Evolutionary conservation across 2,888 invertebrate species (phyloP).

Genomic region (Agrilus biguttatus): DNA sequence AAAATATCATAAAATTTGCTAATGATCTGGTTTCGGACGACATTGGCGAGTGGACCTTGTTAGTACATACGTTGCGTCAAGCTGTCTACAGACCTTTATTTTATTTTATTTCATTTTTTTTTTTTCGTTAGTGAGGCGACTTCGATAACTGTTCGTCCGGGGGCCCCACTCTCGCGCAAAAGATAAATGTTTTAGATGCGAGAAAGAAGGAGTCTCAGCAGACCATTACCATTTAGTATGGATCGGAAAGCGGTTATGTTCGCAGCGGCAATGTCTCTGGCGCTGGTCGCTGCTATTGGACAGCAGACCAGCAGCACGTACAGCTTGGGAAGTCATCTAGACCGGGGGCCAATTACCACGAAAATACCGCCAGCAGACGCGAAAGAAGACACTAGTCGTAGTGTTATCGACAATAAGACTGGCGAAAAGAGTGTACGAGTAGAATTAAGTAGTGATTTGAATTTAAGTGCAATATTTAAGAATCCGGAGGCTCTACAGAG

Average conservation of each 20-base stretch:
- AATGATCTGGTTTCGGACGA: no score
- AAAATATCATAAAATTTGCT: no score
- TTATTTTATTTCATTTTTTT: no score
- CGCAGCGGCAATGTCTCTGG: conserved; percentile 16
- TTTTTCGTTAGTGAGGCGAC: no score
- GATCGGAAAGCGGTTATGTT: conserved; percentile 24
- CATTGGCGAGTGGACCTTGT: no score
- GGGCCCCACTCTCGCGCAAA: conserved; percentile 4
- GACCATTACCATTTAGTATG: conserved; percentile 20
- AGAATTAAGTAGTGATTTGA: conserved; percentile 2
- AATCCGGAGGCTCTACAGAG: conserved; percentile 20
- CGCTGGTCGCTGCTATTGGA: conserved; percentile 10
- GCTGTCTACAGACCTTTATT: no score
- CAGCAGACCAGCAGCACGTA: conserved; percentile 19
- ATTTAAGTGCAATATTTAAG: conserved; percentile 3
- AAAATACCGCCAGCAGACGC: neutral
- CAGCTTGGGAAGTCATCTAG: conserved; percentile 16
- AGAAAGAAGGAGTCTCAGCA: conserved; percentile 5
- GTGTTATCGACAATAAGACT: conserved; percentile 4
- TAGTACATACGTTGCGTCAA: no score
- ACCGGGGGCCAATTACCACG: conserved; percentile 17
- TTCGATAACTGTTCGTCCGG: no score
- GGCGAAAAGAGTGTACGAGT: neutral
- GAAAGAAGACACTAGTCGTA: conserved; percentile 6
- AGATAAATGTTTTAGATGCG: conserved; percentile 7